These are phyloP conservation scores for Plutomurus gul DNA, from an alignment of 1,140 invertebrate genomes.

Conservation along the genomic window DNA sequence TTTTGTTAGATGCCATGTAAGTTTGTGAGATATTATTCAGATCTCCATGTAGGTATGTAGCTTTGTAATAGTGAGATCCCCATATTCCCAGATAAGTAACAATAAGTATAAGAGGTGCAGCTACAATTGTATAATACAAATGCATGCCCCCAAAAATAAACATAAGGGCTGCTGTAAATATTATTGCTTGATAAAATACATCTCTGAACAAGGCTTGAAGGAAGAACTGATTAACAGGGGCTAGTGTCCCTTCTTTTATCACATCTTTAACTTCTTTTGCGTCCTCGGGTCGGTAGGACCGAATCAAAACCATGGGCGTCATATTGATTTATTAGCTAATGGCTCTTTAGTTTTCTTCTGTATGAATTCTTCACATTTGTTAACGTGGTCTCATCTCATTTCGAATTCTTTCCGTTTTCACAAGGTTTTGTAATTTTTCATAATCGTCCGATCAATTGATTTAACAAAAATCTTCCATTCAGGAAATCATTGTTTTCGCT, in stretches of 20 bases:
- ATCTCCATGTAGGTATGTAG: slow-evolving; percentile 59
- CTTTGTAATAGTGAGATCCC: slow-evolving; percentile 58
- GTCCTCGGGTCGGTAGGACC: slow-evolving; percentile 60
- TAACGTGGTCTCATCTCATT: no score
- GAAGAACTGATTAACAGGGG: slow-evolving; percentile 60
- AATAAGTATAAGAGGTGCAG: slow-evolving; percentile 59
- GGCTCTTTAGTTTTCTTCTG: background rate
- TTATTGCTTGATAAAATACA: slow-evolving; percentile 61
- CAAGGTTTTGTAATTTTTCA: no score
- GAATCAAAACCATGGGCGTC: slow-evolving; percentile 57
- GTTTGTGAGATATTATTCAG: slow-evolving; percentile 58
- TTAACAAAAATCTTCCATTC: no score
- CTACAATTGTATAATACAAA: slow-evolving; percentile 59
- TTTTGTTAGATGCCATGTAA: slow-evolving; percentile 60
- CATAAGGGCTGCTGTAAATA: slow-evolving; percentile 61
- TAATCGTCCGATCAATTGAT: no score
- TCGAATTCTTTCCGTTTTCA: no score
- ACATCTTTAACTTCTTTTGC: slow-evolving; percentile 59
- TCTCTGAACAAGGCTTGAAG: slow-evolving; percentile 60
- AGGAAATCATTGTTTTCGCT: no score
- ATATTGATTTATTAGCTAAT: background rate
- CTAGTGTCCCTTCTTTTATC: slow-evolving; percentile 59
- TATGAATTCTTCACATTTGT: no score
- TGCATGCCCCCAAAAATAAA: slow-evolving; percentile 63
- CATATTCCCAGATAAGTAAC: slow-evolving; percentile 60